Percentiles rank a stretch among this genome's conserved stretches.
Evolutionary conservation across 1,140 invertebrate genomes (phyloP).

Genomic region (Hylaeus volcanicus): DNA sequence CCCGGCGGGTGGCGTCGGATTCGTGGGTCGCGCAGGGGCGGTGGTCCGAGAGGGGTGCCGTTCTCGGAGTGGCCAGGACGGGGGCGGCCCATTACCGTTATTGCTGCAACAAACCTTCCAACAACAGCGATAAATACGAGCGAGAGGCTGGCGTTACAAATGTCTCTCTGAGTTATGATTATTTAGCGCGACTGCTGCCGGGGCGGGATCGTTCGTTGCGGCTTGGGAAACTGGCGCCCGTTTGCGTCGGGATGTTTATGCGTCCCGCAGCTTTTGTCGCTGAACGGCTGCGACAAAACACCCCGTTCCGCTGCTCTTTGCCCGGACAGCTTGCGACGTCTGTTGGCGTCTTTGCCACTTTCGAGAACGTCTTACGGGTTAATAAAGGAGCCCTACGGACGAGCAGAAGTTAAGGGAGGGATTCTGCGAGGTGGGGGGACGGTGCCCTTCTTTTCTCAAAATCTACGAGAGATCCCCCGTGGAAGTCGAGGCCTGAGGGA

Average conservation of each 20-base stretch:
- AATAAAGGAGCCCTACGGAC: too few relatives aligned
- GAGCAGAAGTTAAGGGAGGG: too few relatives aligned
- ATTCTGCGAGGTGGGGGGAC: too few relatives aligned
- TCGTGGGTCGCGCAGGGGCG: constrained; percentile 26
- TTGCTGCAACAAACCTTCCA: constrained; percentile 80
- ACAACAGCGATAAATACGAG: constrained; percentile 80
- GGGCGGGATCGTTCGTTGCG: constrained; percentile 51
- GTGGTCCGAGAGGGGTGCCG: constrained; percentile 24
- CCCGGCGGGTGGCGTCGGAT: constrained; percentile 44
- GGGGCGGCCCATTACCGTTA: constrained; percentile 78
- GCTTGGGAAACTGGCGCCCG: constrained; percentile 44
- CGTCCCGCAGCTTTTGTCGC: neutral
- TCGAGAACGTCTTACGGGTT: too few relatives aligned
- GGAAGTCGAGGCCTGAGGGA: too few relatives aligned
- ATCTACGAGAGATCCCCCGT: too few relatives aligned
- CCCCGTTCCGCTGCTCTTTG: neutral
- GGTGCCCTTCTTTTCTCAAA: too few relatives aligned
- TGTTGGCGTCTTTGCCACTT: too few relatives aligned
- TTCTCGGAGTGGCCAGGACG: constrained; percentile 33
- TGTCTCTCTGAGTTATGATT: constrained; percentile 77
- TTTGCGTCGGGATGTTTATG: constrained; percentile 32
- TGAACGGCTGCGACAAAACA: neutral
- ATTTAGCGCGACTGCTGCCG: constrained; percentile 68
- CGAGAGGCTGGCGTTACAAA: constrained; percentile 75
- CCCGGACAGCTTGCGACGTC: too few relatives aligned